Evolutionary conservation across 2,797 vertebrate genomes (phyloP).

Genomic region (Sphenodon punctatus): DNA sequence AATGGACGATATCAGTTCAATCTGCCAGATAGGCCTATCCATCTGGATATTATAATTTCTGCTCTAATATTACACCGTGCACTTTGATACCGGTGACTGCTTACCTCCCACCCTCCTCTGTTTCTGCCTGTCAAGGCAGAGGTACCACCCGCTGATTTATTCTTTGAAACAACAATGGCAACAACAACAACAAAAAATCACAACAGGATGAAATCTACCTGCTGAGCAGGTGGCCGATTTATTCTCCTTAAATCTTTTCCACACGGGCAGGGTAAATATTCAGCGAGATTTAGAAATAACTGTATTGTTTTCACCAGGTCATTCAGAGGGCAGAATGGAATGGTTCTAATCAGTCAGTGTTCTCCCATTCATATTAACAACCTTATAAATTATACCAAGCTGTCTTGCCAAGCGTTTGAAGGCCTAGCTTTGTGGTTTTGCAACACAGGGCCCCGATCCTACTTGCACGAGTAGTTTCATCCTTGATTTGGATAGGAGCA

Average conservation of each 20-base stretch:
- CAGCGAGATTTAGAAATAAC: constrained; percentile 28
- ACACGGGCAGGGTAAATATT: constrained; percentile 49
- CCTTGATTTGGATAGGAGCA: background rate
- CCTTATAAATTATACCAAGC: background rate
- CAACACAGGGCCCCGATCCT: background rate
- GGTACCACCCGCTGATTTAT: background rate
- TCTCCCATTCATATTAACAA: background rate
- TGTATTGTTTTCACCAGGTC: constrained; percentile 23
- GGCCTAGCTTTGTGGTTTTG: background rate
- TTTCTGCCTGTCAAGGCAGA: background rate
- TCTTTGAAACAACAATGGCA: background rate
- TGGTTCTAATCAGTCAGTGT: background rate
- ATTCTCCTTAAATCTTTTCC: constrained; percentile 17
- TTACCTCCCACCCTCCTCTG: background rate
- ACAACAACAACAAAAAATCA: background rate
- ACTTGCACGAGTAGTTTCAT: accelerated
- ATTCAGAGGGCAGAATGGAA: background rate
- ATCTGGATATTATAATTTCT: too few species aligned
- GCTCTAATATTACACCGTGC: too few species aligned
- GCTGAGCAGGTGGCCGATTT: constrained; percentile 49
- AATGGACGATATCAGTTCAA: too few species aligned
- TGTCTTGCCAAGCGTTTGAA: background rate
- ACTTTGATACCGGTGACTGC: too few species aligned
- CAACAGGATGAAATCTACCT: background rate
- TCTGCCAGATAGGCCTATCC: too few species aligned